These are phyloP conservation scores for Glyphotaelius pellucidus DNA, from an alignment of 2,888 invertebrate species.

Conservation along the genomic window DNA sequence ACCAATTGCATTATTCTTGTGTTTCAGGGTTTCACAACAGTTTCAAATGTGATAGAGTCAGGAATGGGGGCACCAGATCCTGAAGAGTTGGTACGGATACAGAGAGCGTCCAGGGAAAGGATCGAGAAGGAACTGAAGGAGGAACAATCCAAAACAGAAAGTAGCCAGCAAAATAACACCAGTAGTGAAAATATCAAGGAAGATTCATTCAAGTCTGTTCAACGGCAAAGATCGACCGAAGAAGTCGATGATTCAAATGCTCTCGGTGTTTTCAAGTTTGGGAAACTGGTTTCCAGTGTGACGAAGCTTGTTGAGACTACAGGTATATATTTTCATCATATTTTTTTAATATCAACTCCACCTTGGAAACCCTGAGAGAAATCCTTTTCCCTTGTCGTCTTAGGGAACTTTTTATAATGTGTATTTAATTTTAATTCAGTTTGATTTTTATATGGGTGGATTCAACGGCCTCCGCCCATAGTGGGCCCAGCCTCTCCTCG, in stretches of 20 bases:
- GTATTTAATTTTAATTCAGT: too few species aligned
- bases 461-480: too few species aligned
- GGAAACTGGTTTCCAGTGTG: constrained; percentile 82
- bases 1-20: not conserved
- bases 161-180: not conserved
- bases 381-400: not conserved
- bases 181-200: not conserved
- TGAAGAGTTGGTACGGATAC: constrained; percentile 82
- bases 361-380: not conserved
- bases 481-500: too few species aligned
- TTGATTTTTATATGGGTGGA: too few species aligned
- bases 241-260: constrained; percentile 66
- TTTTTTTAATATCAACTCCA: not conserved
- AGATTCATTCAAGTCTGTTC: constrained; percentile 22
- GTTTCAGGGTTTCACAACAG: constrained; percentile 84
- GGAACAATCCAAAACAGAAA: constrained; percentile 49
- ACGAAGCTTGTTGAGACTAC: constrained; percentile 85
- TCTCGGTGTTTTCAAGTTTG: constrained; percentile 76
- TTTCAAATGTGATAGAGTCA: constrained; percentile 84
- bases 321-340: constrained; percentile 69
- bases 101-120: constrained; percentile 68
- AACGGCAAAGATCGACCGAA: constrained; percentile 24
- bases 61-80: constrained; percentile 91
- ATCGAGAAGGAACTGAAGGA: constrained; percentile 52
- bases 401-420: too few species aligned